A percentile compares a stretch with the other conserved stretches of the same genome.
Conservation (phyloP, 2,888 invertebrate species). For the Apantesis nais region DNA sequence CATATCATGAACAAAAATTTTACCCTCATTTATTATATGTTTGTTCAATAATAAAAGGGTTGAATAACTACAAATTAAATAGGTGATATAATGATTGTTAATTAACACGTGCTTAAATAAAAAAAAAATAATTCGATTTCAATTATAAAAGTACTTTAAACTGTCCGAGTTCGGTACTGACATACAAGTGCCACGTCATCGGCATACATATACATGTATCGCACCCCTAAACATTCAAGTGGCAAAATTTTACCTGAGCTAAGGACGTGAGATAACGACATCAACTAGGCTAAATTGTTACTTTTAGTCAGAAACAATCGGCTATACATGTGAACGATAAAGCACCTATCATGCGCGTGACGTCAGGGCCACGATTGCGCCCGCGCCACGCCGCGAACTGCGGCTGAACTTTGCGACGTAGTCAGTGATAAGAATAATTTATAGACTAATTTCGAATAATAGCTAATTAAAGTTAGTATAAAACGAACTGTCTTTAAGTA, state of each 20-base stretch:
- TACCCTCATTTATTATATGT: constrained; percentile 31
- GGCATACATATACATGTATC: background rate
- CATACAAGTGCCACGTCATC: constrained; percentile 6
- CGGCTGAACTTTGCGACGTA: constrained; percentile 75
- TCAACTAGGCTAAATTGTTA: constrained; percentile 33
- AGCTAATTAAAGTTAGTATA: constrained; percentile 17
- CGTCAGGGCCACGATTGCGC: constrained; percentile 68
- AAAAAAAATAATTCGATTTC: background rate
- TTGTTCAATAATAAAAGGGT: background rate
- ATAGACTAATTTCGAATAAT: constrained; percentile 62
- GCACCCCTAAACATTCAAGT: background rate
- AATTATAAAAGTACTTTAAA: background rate
- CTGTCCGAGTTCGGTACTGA: background rate
- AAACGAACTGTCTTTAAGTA: background rate
- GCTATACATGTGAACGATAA: constrained; percentile 62
- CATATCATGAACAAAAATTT: constrained; percentile 45
- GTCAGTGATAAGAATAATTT: constrained; percentile 72
- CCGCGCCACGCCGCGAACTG: constrained; percentile 44
- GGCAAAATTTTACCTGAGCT: background rate
- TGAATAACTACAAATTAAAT: background rate
- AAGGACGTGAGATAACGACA: constrained; percentile 27
- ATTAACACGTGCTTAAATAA: background rate
- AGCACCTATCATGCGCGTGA: constrained; percentile 71
- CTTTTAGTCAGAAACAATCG: constrained; percentile 62
- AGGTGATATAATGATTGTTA: background rate